Evolutionary conservation across 2,113 vertebrate species (phyloP).

Genomic region (Dissostichus mawsoni): DNA sequence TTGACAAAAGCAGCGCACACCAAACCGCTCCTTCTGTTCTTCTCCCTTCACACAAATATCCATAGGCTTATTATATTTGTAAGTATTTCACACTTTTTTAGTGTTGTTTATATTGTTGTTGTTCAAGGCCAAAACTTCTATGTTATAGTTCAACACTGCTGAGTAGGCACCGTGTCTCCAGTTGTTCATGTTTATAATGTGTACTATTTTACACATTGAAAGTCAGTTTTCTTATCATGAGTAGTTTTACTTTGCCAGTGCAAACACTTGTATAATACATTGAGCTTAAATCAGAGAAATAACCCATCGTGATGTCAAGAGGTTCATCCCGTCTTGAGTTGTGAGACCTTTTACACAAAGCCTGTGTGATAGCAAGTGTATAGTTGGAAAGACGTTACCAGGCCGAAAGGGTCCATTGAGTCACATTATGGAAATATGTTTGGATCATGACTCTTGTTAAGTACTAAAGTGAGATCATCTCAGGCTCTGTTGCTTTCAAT

Average conservation of each 20-base stretch:
- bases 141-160: too few species aligned
- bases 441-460: neutral
- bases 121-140: too few species aligned
- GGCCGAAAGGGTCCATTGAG: neutral
- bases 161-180: neutral
- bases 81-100: too few species aligned
- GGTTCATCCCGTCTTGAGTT: neutral
- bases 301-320: neutral
- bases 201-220: neutral
- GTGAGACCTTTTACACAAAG: neutral
- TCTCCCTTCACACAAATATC: too few species aligned
- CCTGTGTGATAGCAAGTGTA: neutral
- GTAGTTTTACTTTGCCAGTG: neutral
- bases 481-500: neutral
- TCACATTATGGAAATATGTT: neutral
- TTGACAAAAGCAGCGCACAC: too few species aligned
- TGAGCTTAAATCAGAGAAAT: neutral
- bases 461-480: slow-evolving; percentile 1
- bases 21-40: too few species aligned
- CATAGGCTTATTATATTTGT: too few species aligned
- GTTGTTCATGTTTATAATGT: neutral
- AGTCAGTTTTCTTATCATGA: neutral
- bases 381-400: neutral
- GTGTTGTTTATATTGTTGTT: too few species aligned
- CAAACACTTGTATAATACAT: neutral